A percentile compares a stretch with the other conserved stretches of the same genome.
Conservation (phyloP, 2,113 vertebrate genomes). For the Diadophis punctatus region DNA sequence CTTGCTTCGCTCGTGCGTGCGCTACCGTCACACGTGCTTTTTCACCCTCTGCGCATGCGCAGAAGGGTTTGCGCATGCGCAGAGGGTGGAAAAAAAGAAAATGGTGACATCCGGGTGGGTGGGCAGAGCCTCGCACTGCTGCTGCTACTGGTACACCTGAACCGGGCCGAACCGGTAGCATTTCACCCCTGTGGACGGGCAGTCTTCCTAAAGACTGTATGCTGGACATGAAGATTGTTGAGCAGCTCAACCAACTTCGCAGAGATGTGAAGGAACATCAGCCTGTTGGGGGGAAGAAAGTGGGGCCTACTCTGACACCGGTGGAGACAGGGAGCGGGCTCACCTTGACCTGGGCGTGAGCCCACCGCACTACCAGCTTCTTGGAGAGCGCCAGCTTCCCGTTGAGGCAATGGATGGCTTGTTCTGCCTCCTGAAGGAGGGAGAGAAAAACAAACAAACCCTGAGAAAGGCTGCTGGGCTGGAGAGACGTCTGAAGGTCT, state of each 20-base stretch:
- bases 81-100: no score
- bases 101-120: no score
- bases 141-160: no score
- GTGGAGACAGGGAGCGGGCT: not conserved
- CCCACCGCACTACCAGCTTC: conserved; percentile 95
- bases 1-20: no score
- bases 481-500: not conserved
- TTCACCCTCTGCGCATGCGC: no score
- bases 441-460: no score
- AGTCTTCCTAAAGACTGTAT: not conserved
- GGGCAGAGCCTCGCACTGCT: no score
- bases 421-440: conserved; percentile 86
- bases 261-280: not conserved
- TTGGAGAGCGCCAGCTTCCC: conserved; percentile 97
- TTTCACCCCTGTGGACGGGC: not conserved
- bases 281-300: not conserved
- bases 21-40: no score
- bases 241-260: not conserved
- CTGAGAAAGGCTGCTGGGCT: not conserved
- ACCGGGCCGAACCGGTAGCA: no score
- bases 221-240: not conserved
- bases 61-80: no score
- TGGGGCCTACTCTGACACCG: not conserved
- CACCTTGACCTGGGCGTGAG: conserved; percentile 96
- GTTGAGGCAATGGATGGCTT: conserved; percentile 94